Evolutionary conservation across 2,797 vertebrate species (phyloP).

Genomic region (Tapirus indicus): DNA sequence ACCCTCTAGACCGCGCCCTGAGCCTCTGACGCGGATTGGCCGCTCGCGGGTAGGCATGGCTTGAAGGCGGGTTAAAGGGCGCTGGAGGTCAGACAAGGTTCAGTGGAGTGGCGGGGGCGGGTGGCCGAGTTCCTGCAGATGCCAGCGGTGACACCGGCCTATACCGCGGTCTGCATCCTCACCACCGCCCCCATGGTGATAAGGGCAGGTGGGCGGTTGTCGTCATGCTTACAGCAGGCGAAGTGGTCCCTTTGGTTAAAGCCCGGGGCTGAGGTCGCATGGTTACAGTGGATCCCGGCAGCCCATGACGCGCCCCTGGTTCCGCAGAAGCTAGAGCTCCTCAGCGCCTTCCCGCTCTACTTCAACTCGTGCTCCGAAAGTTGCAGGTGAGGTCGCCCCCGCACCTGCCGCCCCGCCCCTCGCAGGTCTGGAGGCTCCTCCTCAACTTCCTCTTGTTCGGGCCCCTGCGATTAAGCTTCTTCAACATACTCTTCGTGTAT

Average conservation of each 20-base stretch:
- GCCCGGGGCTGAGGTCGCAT: fast-evolving
- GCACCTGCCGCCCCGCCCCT: constrained; percentile 13
- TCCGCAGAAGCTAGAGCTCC: constrained; percentile 89
- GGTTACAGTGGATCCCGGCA: neutral
- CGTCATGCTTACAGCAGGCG: neutral
- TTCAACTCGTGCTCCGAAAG: constrained; percentile 90
- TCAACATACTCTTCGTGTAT: constrained; percentile 93
- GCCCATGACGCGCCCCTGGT: constrained; percentile 29
- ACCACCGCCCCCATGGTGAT: constrained; percentile 88
- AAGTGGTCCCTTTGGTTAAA: neutral
- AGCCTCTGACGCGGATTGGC: neutral
- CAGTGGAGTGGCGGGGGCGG: constrained; percentile 84
- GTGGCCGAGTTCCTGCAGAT: constrained; percentile 87
- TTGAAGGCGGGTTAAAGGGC: neutral
- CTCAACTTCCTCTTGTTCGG: constrained; percentile 92
- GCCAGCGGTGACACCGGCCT: constrained; percentile 89
- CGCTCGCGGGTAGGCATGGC: neutral
- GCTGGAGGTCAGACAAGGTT: fast-evolving
- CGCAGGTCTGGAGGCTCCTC: constrained; percentile 90
- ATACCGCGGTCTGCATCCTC: constrained; percentile 89
- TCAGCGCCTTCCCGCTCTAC: constrained; percentile 91
- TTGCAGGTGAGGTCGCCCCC: constrained; percentile 87
- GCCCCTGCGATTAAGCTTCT: constrained; percentile 91
- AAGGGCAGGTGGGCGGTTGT: neutral
- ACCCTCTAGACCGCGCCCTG: neutral